A percentile compares a stretch with the other conserved stretches of the same genome.
Conservation (phyloP, 2,797 vertebrate species). For the Microcaecilia unicolor region DNA sequence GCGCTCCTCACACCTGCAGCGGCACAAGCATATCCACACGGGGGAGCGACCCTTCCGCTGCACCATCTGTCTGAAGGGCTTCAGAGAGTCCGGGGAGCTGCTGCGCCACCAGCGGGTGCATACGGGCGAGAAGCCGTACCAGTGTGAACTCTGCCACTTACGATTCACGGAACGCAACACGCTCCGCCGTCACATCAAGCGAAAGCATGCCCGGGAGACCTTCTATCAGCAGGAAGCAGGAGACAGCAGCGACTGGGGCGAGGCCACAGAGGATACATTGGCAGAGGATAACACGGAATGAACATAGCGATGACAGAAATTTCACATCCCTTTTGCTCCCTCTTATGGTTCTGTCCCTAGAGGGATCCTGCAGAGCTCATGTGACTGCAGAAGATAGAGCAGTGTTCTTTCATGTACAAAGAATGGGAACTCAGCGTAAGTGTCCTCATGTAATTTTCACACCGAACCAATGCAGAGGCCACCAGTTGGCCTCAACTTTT, state of each 20-base stretch:
- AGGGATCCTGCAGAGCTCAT: background rate
- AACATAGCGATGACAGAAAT: too few relatives aligned
- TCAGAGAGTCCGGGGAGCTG: conserved; percentile 81
- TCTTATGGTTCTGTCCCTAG: too few relatives aligned
- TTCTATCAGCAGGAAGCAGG: conserved; percentile 26
- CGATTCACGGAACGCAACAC: conserved; percentile 85
- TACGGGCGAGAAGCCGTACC: conserved; percentile 84
- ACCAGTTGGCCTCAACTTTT: too few relatives aligned
- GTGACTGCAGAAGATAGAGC: background rate
- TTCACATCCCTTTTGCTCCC: too few relatives aligned
- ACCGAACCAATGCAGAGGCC: too few relatives aligned
- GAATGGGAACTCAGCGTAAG: too few relatives aligned
- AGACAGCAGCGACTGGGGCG: conserved; percentile 5
- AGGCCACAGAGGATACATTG: background rate
- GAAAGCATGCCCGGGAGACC: conserved; percentile 71
- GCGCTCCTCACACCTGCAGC: conserved; percentile 80
- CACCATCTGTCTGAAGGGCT: conserved; percentile 75
- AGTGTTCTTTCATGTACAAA: too few relatives aligned
- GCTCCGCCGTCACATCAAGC: conserved; percentile 75
- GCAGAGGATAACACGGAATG: background rate
- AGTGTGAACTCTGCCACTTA: conserved; percentile 78
- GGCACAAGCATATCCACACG: conserved; percentile 85
- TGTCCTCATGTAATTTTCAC: too few relatives aligned
- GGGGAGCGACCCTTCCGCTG: conserved; percentile 80
- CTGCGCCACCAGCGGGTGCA: conserved; percentile 82